These are phyloP conservation scores for Aelia acuminata DNA, from an alignment of 2,888 invertebrate genomes.

Conservation along the genomic window DNA sequence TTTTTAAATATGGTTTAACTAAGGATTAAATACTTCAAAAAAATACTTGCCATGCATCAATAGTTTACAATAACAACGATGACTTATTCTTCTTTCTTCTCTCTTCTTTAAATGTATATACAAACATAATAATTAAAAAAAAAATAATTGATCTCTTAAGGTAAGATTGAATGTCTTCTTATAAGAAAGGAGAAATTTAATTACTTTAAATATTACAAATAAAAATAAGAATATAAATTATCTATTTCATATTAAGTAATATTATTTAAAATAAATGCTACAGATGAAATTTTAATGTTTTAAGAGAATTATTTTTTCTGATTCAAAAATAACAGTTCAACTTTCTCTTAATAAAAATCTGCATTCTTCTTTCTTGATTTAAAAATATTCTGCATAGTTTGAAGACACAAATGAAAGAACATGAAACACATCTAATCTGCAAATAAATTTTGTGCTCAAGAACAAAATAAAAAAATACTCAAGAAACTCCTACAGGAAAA, in stretches of 20 bases:
- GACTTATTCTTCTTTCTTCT: not conserved
- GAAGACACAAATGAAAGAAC: not conserved
- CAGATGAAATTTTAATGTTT: not conserved
- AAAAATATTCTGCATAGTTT: not conserved
- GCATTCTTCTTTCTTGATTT: constrained; percentile 19
- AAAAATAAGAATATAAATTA: not conserved
- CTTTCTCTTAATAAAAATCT: not conserved
- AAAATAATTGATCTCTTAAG: not conserved
- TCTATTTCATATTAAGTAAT: not conserved
- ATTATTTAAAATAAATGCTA: not conserved
- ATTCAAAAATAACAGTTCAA: not conserved
- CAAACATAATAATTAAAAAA: too few relatives aligned
- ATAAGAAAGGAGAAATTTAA: not conserved
- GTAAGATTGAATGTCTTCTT: not conserved
- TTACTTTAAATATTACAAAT: not conserved
- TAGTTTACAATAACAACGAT: not conserved
- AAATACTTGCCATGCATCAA: not conserved
- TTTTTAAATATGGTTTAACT: not conserved
- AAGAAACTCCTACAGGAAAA: not conserved
- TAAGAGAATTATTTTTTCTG: not conserved
- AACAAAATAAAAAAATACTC: not conserved
- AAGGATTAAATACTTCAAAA: not conserved
- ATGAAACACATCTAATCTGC: not conserved
- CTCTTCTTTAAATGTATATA: not conserved
- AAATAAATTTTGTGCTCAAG: not conserved